Conservation (phyloP, 2,888 invertebrate species). For the Tricholauxania praeusta region DNA sequence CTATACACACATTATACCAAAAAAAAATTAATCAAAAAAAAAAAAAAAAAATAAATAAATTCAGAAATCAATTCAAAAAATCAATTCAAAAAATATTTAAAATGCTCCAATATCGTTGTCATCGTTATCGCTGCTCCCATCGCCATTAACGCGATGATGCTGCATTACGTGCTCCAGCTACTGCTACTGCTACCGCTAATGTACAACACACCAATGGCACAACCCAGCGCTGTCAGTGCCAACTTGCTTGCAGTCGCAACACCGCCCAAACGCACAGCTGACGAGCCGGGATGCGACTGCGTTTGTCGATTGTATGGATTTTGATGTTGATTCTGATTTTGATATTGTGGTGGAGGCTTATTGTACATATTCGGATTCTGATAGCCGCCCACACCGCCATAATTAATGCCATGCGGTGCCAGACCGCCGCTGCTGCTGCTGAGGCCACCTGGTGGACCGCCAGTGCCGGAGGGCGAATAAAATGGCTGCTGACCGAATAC, state of each 20-base stretch:
- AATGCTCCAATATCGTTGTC: not conserved
- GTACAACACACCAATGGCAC: conserved; percentile 28
- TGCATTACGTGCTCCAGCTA: conserved; percentile 48
- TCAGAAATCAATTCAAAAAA: not conserved
- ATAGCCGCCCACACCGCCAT: conserved; percentile 56
- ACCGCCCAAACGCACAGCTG: conserved; percentile 40
- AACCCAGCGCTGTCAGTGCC: conserved; percentile 30
- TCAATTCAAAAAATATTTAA: too few species aligned
- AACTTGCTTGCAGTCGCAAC: conserved; percentile 27
- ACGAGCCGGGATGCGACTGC: conserved; percentile 63
- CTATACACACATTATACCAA: too few species aligned
- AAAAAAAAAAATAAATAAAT: not conserved
- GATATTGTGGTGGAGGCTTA: conserved; percentile 66
- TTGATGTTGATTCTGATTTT: conserved; percentile 60
- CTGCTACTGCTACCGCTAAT: conserved; percentile 36
- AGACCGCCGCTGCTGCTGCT: conserved; percentile 60
- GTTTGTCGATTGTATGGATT: conserved; percentile 66
- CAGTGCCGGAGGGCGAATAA: conserved; percentile 63
- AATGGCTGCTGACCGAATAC: conserved; percentile 66
- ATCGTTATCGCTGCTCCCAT: not conserved
- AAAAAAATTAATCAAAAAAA: not conserved
- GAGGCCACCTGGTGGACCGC: conserved; percentile 65
- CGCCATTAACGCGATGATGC: not conserved
- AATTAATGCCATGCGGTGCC: conserved; percentile 59
- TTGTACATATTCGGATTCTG: conserved; percentile 66